phyloP scores from a whole-genome alignment of 1,140 invertebrate species.

The Hylaeus volcanicus region DNA sequence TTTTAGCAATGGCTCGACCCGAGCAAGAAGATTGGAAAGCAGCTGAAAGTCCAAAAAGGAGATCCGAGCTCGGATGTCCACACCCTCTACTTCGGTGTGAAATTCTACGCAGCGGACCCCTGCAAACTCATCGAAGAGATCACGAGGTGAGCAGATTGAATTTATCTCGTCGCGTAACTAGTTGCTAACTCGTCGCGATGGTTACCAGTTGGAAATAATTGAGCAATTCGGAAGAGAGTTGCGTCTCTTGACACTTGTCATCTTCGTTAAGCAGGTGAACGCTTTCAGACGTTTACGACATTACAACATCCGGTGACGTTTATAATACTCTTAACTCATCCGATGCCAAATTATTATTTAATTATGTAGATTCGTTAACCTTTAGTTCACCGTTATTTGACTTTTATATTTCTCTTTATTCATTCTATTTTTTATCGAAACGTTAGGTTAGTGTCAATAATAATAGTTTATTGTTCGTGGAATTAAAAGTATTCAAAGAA shows the following conservation, averaged over 20 bases:
- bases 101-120: conserved; percentile 99
- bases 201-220: background rate
- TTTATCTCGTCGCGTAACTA: conserved; percentile 14
- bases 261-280: background rate
- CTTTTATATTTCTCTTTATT: too few species aligned
- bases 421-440: too few species aligned
- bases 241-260: background rate
- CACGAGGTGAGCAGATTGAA: conserved; percentile 86
- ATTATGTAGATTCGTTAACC: too few species aligned
- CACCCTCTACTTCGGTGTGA: conserved; percentile 98
- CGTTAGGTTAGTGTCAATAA: too few species aligned
- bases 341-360: too few species aligned
- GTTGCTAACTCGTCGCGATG: background rate
- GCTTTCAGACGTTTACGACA: too few species aligned
- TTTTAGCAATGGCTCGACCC: conserved; percentile 94
- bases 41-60: conserved; percentile 87
- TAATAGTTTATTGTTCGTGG: too few species aligned
- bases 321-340: too few species aligned
- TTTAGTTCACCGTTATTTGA: too few species aligned
- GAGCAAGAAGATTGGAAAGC: conserved; percentile 89
- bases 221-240: background rate
- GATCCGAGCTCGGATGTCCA: conserved; percentile 85
- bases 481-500: too few species aligned
- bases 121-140: conserved; percentile 97
- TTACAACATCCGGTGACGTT: too few species aligned